Evolutionary conservation across 2,113 vertebrate species (phyloP), one percentile per base, ranked within the genome.

Genomic region (Alexandromys fortis): DNA sequence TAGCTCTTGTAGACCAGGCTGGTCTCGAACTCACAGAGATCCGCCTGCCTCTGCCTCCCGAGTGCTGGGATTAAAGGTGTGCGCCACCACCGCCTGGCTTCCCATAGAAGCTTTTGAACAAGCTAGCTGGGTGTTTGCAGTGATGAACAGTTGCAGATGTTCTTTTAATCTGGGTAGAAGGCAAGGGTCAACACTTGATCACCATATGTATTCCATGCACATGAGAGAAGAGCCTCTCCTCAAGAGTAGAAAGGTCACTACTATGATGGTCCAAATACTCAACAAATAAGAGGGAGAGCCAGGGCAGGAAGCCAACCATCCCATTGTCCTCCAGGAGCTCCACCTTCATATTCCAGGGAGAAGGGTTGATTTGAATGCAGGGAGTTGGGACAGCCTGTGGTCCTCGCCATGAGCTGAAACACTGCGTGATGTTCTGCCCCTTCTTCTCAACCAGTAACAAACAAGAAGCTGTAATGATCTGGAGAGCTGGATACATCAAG

Each of bases 401-500:
- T 16, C n/a, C 24, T 28, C 0, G 0, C 13, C 10, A 90, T 30
- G 70, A 75, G 52, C 7, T 22, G 7, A 1, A 63, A 4, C 35
- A 26, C 11, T 28, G 30, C 42, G 6, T 26, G 14, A 38, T 30
- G 47, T 70, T 82, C 68, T 24, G 10, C n/a, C 58, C 68, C 9
- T 95, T 49, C 13, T 95, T 45, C 75, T 81, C 42, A 86, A 11
- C 11, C 5, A 9, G 86, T 30, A 33, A 35, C 21, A 90, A 92
- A 65, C 13, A 52, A 55, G 17, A 7, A 35, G 45, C 35, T 86
- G 5, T 26, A 42, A 38, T 22, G 17, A 24, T 47, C 11, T n/a
- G 22, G 22, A 28, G 67, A 22, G 21, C 1, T 26, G 17, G 26
- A 35, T 35, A 19, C 0, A 35, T 7, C 42, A 47, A 86, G 38